Conservation (phyloP, 2,888 invertebrate species). For the Empis stercorea region DNA sequence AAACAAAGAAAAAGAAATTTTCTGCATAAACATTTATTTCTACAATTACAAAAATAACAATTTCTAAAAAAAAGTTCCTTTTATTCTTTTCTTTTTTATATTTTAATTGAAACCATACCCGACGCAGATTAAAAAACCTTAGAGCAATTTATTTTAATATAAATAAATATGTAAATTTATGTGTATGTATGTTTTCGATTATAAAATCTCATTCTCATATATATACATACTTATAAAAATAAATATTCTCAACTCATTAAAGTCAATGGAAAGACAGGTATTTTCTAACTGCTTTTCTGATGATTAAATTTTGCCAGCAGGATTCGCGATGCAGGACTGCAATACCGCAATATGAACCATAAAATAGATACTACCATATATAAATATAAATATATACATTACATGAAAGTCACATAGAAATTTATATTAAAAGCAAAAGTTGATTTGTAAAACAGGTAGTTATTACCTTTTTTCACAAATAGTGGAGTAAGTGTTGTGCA, state of each 20-base stretch:
- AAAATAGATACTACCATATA: neutral
- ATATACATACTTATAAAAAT: no score
- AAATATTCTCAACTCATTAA: slow-evolving; percentile 5
- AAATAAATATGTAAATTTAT: no score
- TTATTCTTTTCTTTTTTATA: neutral
- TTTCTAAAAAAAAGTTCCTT: neutral
- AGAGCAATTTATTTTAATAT: slow-evolving; percentile 10
- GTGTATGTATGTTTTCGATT: neutral
- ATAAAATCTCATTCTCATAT: no score
- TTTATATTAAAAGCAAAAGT: no score
- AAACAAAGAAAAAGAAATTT: no score
- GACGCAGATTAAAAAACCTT: slow-evolving; percentile 12
- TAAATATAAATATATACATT: neutral
- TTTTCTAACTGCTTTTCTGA: no score
- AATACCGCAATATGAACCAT: neutral
- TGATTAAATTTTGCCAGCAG: slow-evolving; percentile 5
- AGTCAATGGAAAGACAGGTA: slow-evolving; percentile 2
- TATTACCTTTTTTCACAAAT: no score
- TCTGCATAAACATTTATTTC: no score
- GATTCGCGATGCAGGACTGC: neutral
- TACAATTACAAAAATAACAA: no score
- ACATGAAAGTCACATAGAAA: neutral
- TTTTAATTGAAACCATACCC: slow-evolving; percentile 1
- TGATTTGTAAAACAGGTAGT: no score
- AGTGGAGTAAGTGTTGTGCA: no score